These are phyloP conservation scores for Erethizon dorsatum DNA, from an alignment of 2,797 vertebrate species.

Conservation along the genomic window DNA sequence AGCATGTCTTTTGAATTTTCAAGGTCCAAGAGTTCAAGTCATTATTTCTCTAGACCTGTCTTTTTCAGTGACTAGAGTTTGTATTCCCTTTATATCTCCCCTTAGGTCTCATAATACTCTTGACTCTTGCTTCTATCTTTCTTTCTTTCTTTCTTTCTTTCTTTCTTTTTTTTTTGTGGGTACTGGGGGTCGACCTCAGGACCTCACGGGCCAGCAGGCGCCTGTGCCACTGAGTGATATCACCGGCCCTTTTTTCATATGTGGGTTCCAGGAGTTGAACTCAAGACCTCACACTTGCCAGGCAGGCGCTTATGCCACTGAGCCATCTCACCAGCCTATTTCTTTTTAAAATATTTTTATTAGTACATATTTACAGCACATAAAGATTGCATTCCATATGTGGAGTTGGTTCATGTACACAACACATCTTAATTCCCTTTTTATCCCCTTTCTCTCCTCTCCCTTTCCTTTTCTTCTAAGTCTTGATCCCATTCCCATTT, in stretches of 20 bases:
- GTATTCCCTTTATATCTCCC: not conserved
- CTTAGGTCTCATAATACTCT: not conserved
- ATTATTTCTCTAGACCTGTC: not conserved
- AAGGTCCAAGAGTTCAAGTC: not conserved
- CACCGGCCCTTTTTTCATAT: no score
- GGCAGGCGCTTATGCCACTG: no score
- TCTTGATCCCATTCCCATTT: not conserved
- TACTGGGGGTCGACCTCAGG: no score
- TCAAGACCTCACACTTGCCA: no score
- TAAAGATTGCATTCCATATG: not conserved
- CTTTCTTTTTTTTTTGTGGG: no score
- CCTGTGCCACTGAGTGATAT: no score
- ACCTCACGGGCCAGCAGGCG: no score
- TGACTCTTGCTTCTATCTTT: not conserved
- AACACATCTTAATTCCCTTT: not conserved
- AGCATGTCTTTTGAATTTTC: not conserved
- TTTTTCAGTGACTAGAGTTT: not conserved
- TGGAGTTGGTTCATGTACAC: not conserved
- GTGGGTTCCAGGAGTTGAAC: no score
- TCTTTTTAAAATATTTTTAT: not conserved
- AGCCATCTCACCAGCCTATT: no score
- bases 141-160: no score
- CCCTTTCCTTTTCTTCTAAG: not conserved
- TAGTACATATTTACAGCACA: not conserved
- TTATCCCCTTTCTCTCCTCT: not conserved